Evolutionary conservation across 2,888 invertebrate genomes (phyloP).

Genomic region (Synanthedon myopaeformis): DNA sequence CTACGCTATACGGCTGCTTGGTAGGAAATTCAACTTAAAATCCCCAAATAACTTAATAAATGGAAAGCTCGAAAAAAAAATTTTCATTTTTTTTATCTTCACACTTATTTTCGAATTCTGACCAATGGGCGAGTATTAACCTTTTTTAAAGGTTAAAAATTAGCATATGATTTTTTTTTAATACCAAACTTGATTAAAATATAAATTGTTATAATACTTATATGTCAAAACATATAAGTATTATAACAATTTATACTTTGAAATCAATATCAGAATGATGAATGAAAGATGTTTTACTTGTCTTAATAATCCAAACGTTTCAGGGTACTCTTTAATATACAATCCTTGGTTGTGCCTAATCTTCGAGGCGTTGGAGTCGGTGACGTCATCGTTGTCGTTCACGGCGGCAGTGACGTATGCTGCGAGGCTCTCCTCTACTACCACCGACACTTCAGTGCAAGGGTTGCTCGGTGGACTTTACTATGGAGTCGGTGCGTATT

Average conservation of each 20-base stretch:
- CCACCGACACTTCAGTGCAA: constrained; percentile 82
- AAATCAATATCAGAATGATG: too few relatives aligned
- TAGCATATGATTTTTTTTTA: too few relatives aligned
- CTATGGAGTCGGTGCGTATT: constrained; percentile 77
- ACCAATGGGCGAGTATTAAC: too few relatives aligned
- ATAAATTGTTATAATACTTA: too few relatives aligned
- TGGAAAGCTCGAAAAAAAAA: too few relatives aligned
- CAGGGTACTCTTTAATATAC: constrained; percentile 81
- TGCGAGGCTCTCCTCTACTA: constrained; percentile 77
- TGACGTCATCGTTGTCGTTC: constrained; percentile 80
- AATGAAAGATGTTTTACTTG: too few relatives aligned
- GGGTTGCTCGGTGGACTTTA: constrained; percentile 84
- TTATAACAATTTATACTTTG: too few relatives aligned
- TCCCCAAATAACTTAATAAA: constrained; percentile 1
- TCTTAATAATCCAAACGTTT: neutral
- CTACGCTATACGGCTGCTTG: constrained; percentile 78
- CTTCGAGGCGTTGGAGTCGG: constrained; percentile 82
- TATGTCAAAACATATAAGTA: too few relatives aligned
- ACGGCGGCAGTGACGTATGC: constrained; percentile 84
- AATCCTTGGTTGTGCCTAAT: constrained; percentile 81
- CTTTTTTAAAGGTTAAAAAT: too few relatives aligned
- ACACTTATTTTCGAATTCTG: too few relatives aligned
- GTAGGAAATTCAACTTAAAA: constrained; percentile 35
- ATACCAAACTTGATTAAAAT: too few relatives aligned
- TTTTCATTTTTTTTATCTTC: too few relatives aligned